Conservation (phyloP, 2,113 vertebrate genomes). For the Glareola pratincola region DNA sequence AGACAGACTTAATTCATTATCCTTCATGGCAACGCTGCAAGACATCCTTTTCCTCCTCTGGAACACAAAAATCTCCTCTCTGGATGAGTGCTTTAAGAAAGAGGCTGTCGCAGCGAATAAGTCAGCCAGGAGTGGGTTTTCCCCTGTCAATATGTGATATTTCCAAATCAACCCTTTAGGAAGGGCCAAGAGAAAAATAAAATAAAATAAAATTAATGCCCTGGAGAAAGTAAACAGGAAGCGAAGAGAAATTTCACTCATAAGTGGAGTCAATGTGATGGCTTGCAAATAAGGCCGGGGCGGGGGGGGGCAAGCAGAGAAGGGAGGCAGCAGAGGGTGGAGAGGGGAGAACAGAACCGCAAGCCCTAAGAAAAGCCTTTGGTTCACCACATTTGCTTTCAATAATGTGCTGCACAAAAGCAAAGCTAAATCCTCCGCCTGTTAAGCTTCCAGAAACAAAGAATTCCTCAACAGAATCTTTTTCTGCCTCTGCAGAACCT, state of each 20-base stretch:
- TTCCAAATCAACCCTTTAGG: slow-evolving; percentile 43
- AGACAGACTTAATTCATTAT: slow-evolving; percentile 77
- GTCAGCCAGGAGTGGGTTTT: neutral
- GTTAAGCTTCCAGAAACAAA: slow-evolving; percentile 31
- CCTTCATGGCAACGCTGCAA: slow-evolving; percentile 58
- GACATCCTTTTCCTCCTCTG: slow-evolving; percentile 60
- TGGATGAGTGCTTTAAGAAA: slow-evolving; percentile 31
- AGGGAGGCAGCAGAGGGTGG: neutral
- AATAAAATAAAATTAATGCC: neutral
- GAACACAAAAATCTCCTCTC: slow-evolving; percentile 41
- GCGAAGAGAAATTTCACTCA: neutral
- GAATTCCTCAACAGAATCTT: slow-evolving; percentile 16
- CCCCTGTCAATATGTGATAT: slow-evolving; percentile 24
- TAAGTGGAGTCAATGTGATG: neutral
- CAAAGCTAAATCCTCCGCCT: neutral
- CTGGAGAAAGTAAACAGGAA: neutral
- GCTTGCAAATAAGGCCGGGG: neutral
- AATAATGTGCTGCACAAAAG: neutral
- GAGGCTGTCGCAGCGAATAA: slow-evolving; percentile 10
- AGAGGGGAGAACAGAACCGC: neutral
- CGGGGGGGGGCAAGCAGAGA: neutral
- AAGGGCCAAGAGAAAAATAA: neutral
- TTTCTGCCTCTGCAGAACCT: neutral
- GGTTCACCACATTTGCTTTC: neutral
- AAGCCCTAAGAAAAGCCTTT: neutral